Base-by-base conservation (phyloP, 2,113 vertebrate genomes). In the Ictidomys tridecemlineatus region DNA sequence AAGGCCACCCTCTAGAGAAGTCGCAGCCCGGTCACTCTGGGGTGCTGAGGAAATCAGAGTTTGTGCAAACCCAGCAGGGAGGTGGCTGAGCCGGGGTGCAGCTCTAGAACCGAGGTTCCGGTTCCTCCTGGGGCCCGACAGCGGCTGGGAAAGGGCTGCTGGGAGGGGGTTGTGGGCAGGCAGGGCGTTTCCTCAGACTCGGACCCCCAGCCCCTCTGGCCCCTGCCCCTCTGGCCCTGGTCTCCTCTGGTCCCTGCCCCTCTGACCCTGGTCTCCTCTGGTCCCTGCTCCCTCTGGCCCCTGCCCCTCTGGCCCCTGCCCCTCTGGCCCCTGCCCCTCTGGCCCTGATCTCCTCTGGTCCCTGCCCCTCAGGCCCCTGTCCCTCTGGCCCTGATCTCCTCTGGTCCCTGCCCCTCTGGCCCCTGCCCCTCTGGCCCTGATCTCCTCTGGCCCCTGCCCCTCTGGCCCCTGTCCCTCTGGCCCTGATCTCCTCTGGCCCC, bases 31-130 rank as follows among this genome's bases (percentile, higher is more conserved):
- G 48, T 53, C 37, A 58, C 58, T 18, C 7, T 9, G 48, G 18
- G 26, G 26, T 42, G 37, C 51, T 96, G 86, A 58, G 83, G 51
- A 94, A 93, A 94, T 95, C 91, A 89, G 93, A 94, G 80, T 92
- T 86, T 92, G 91, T 86, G 83, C 77, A 78, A 90, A 56, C 58
- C 58, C 42, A 2, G 0, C 18, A 14, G 82, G 87, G 85, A 61
- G 39, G 83, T 85, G 89, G 73, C 51, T 8, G 37, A 34, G 30
- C n/a, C 22, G 26, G 42, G 37, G 3, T 14, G 32, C 5, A 20
- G 24, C 5, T 56, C 72, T 72, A 10, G 20, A 22, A 8, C 28
- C 56, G 85, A 3, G 8, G 45, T 9, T 45, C 45, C 45, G 45
- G 45, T 45, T 45, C 45, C 45, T 45, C 45, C 45, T 1, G 45